Base-by-base conservation (phyloP, 2,888 invertebrate genomes). In the Desoria tigrina region DNA sequence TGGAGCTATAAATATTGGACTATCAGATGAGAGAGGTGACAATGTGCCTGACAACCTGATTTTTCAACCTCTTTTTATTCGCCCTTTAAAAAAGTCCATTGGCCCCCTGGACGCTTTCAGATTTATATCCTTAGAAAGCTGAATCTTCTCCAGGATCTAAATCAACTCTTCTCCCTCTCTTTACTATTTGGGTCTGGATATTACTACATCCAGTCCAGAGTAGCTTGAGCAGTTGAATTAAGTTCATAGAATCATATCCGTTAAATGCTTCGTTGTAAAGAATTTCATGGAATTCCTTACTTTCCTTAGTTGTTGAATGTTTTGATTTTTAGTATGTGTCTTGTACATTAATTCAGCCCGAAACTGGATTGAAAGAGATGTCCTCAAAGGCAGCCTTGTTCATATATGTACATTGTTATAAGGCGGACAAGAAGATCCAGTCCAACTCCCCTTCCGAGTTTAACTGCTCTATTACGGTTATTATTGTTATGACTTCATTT, bases 11-110 rank as follows among this genome's bases (percentile, higher is more conserved):
- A 74, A 74, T 74, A 71, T 69, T 69, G 57, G 61, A 49, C 71
- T 72, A 74, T 74, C 74, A 71, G 71, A 72, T 69, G 59, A 57
- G 57, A 62, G 65, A 74, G 74, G 74, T 74, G 74, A 72, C 74
- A 74, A 72, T 71, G 63, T 63, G 55, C 59, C 37, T 74, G 72
- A 72, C 72, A 72, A 62, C 58, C 69, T 68, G 69, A 72, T 74
- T 74, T 72, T 71, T 72, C 74, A 66, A 63, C 55, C 59, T 63
- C 66, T 65, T 61, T 60, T 66, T 64, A 42, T 51, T 51, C 18
- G 23, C 24, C 37, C 9, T 50, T 42, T 55, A 16, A 26, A 18
- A 23, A 27, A 55, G 61, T 65, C 24, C 65, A 57, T 53, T 61
- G 56, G 56, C 56, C 56, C 56, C 56, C 56, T 57, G 56, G 32